Evolutionary conservation across 2,113 vertebrate species (phyloP).

Genomic region (Carassius auratus): DNA sequence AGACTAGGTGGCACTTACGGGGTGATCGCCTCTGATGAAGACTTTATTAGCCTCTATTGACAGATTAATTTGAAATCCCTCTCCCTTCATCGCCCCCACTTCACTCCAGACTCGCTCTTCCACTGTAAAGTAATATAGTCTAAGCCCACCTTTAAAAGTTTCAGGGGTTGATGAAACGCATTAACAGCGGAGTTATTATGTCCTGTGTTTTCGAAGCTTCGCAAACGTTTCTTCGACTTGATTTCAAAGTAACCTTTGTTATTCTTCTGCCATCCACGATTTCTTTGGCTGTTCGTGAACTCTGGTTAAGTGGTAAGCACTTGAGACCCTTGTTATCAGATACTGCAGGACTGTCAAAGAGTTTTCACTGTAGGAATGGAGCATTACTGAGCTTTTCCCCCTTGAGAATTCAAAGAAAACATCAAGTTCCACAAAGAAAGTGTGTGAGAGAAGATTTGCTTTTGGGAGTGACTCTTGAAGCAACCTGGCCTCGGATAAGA

Average conservation of each 20-base stretch:
- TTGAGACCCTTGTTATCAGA: slow-evolving; percentile 20
- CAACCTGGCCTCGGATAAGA: slow-evolving; percentile 63
- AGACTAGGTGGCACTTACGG: slow-evolving; percentile 72
- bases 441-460: slow-evolving; percentile 57
- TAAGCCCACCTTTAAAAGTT: slow-evolving; percentile 67
- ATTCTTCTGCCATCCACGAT: slow-evolving; percentile 13
- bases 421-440: slow-evolving; percentile 30
- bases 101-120: slow-evolving; percentile 50
- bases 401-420: slow-evolving; percentile 56
- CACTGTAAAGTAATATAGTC: slow-evolving; percentile 71
- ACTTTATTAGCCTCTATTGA: slow-evolving; percentile 80
- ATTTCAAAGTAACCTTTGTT: slow-evolving; percentile 44
- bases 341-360: slow-evolving; percentile 25
- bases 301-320: slow-evolving; percentile 11
- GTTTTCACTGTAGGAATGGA: slow-evolving; percentile 39
- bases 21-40: slow-evolving; percentile 77
- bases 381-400: slow-evolving; percentile 30
- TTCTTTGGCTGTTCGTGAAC: slow-evolving; percentile 37
- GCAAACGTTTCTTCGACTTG: slow-evolving; percentile 16
- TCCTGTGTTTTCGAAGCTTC: slow-evolving; percentile 34
- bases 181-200: slow-evolving; percentile 39
- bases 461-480: slow-evolving; percentile 61
- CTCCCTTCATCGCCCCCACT: slow-evolving; percentile 50
- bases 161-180: slow-evolving; percentile 57
- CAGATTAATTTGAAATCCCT: slow-evolving; percentile 73